Base-by-base conservation (phyloP, 2,113 vertebrate genomes). In the Vidua macroura region DNA sequence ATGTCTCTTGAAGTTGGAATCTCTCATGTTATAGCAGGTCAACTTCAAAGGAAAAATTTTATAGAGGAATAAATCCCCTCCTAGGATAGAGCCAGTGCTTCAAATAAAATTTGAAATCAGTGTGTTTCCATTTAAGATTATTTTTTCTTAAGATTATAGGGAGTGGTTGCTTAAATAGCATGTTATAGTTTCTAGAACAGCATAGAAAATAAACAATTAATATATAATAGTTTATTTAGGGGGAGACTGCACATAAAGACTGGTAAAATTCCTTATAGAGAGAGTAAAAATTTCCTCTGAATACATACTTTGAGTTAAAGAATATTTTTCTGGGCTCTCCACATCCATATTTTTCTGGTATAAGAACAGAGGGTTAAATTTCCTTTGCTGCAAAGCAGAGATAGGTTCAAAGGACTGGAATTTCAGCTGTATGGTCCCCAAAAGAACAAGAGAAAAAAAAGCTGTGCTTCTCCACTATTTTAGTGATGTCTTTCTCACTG, bases 161-260 rank as follows among this genome's bases (percentile, higher is more conserved):
- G 10, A 48, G 2, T 62, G 2, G 1, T 55, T 48, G 6, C 76
- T 88, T 76, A 83, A 78, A n/a, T 25, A 48, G 3, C 9, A 80
- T 31, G 1, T 15, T 80, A 16, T 18, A 13, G 4, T 43, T 27
- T 74, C 18, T 67, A 3, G 1, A 60, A 70, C 2, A 70, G 2
- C 6, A 31, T 1, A 78, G 23, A 37, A 13, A 55, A 77, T 53
- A 33, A 43, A 28, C 0, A 0, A 49, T 30, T 35, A 55, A 46
- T 46, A 9, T 13, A 46, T 6, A 25, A 9, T 44, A 46, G 11
- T 25, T 87, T 75, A 31, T 60, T 79, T 72, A 48, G 12, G 15
- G 55, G 24, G 4, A 25, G 6, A 51, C 5, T 53, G 35, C 9
- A 33, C 2, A 1, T 41, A 55, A 79, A 59, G 20, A 31, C 6